Evolutionary conservation across 2,113 vertebrate genomes (phyloP).

Genomic region (Sander vitreus): DNA sequence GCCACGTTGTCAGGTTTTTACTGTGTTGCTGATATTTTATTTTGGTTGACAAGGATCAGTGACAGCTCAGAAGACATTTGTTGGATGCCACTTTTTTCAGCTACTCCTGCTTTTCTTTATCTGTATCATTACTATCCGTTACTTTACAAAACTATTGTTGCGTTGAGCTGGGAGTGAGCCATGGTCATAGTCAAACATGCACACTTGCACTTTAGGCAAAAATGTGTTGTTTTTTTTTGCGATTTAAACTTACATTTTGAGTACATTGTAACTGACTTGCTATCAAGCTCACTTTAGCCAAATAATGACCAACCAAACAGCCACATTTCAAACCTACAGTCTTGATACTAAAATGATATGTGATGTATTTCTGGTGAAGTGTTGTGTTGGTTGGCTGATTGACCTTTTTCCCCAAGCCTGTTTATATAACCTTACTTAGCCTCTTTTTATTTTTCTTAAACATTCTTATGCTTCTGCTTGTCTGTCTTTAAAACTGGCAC

Average conservation of each 20-base stretch:
- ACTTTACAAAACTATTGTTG: too few species aligned
- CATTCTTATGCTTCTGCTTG: background rate
- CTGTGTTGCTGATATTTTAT: constrained; percentile 2
- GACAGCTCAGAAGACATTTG: background rate
- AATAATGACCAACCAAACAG: background rate
- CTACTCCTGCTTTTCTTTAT: background rate
- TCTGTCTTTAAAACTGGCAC: constrained; percentile 28
- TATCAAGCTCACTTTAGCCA: background rate
- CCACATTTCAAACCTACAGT: background rate
- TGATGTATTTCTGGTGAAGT: background rate
- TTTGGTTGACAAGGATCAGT: background rate
- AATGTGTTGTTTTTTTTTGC: background rate
- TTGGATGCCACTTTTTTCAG: background rate
- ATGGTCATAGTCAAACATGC: background rate
- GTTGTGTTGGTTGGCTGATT: background rate
- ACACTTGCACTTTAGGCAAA: too few species aligned
- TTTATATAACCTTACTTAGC: background rate
- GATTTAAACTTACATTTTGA: background rate
- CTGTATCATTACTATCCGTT: background rate
- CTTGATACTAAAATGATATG: background rate
- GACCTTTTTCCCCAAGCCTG: background rate
- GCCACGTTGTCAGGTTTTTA: background rate
- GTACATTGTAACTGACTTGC: background rate
- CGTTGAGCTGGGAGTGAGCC: background rate
- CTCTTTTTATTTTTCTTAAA: background rate